Evolutionary conservation across 2,797 vertebrate genomes (phyloP).

Genomic region (Ispidina picta): DNA sequence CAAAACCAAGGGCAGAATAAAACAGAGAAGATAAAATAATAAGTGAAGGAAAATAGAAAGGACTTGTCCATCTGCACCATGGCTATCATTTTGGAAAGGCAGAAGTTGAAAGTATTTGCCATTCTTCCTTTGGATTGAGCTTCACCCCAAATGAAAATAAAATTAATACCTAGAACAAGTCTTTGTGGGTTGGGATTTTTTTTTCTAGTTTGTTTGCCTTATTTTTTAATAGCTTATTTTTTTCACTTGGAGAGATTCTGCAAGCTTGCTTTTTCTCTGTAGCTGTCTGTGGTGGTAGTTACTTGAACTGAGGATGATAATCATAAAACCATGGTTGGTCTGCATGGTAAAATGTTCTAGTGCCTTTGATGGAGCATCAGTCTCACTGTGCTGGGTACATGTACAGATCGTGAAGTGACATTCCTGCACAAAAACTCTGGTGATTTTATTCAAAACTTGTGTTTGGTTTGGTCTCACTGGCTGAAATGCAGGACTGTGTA

Average conservation of each 20-base stretch:
- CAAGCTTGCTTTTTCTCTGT: background rate
- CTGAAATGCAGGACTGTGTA: background rate
- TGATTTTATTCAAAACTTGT: constrained; percentile 3
- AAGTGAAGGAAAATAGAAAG: background rate
- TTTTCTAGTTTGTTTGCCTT: background rate
- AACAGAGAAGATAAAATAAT: background rate
- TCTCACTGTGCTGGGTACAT: background rate
- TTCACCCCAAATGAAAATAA: background rate
- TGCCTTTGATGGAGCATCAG: background rate
- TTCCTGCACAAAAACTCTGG: background rate
- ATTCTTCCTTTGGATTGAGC: background rate
- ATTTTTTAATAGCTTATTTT: background rate
- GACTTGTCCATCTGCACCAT: background rate
- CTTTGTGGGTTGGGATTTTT: background rate
- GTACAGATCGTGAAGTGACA: background rate
- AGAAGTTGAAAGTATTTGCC: background rate
- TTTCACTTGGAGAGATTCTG: background rate
- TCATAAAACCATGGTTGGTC: background rate
- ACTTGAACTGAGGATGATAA: background rate
- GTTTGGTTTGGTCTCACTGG: constrained; percentile 1
- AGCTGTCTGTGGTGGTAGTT: background rate
- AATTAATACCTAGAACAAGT: background rate
- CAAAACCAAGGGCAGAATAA: background rate
- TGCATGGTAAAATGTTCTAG: background rate
- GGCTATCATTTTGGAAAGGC: background rate